Evolutionary conservation across 2,113 vertebrate species (phyloP).

Genomic region (Indicator maculatus): DNA sequence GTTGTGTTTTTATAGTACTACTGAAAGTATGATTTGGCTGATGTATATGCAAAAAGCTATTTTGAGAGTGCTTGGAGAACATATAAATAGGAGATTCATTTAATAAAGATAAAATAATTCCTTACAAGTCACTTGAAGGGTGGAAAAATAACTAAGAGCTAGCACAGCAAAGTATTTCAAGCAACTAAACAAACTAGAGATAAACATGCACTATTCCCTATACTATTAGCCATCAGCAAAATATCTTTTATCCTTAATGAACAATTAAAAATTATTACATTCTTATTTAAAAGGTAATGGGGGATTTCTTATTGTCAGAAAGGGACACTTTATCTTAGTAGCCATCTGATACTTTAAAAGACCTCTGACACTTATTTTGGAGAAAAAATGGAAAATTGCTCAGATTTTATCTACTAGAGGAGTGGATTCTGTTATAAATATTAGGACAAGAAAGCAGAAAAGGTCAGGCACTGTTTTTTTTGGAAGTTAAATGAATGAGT

Average conservation of each 20-base stretch:
- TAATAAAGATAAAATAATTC: neutral
- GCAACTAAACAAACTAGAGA: neutral
- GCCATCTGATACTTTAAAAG: neutral
- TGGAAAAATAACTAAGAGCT: neutral
- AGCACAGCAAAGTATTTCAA: neutral
- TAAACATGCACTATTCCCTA: neutral
- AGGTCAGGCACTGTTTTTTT: neutral
- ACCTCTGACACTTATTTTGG: neutral
- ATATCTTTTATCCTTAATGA: neutral
- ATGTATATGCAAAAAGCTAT: neutral
- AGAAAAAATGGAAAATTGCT: neutral
- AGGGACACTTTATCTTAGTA: neutral
- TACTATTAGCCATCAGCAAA: neutral
- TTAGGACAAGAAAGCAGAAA: neutral
- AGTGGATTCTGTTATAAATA: neutral
- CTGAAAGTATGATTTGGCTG: neutral
- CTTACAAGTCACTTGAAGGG: neutral
- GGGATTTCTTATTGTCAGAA: neutral
- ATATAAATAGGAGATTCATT: neutral
- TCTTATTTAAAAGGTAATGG: neutral
- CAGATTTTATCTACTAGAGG: neutral
- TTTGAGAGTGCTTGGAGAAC: neutral
- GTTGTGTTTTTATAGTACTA: neutral
- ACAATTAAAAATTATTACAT: neutral
- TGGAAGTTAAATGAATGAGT: neutral